Base-by-base conservation (phyloP, 2,797 vertebrate genomes). In the Rousettus madagascariensis region DNA sequence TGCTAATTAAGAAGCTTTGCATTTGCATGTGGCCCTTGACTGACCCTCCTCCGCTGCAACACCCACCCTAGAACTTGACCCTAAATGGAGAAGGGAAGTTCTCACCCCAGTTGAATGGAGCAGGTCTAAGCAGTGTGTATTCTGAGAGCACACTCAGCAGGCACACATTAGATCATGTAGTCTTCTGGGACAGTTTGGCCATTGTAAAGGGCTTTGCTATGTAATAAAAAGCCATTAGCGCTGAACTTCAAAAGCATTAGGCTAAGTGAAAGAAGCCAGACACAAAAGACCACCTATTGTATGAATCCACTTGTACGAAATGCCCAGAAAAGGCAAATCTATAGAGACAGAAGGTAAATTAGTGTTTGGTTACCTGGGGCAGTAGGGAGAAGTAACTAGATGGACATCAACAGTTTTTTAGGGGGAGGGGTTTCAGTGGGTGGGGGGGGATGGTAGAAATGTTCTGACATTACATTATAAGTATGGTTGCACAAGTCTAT, bases 171-270 rank as follows among this genome's bases (percentile, higher is more conserved):
- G 38, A 59, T 71, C 33, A 17, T 1, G 5, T 3, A 46, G 68
- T 30, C 77, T 80, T 53, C 36, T 38, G 77, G 78, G 90, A 68
- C 36, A 43, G 68, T 63, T 5, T 24, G 71, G 57, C 41, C 57
- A 6, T 71, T 79, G 66, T 57, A 20, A 46, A 86, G 6, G 19
- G 78, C 46, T 94, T 68, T 26, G 55, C 69, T 33, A 22, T 46
- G 51, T 38, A 65, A 49, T 90, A 63, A 91, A 95, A 95, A 96
- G 36, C 63, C 88, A 94, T 95, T 91, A 94, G 89, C 83, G 4
- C 59, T 22, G 69, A 94, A 51, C 85, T 90, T 95, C 93, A 94
- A 95, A 95, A 88, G 91, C 87, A 94, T 53, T 51, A 84, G 83
- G 41, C 43, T 22, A 80, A 63, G 57, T 46, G 91, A 95, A 61